Evolutionary conservation across 2,113 vertebrate species (phyloP), one percentile per base, ranked within the genome.

Genomic region (Trichechus manatus): DNA sequence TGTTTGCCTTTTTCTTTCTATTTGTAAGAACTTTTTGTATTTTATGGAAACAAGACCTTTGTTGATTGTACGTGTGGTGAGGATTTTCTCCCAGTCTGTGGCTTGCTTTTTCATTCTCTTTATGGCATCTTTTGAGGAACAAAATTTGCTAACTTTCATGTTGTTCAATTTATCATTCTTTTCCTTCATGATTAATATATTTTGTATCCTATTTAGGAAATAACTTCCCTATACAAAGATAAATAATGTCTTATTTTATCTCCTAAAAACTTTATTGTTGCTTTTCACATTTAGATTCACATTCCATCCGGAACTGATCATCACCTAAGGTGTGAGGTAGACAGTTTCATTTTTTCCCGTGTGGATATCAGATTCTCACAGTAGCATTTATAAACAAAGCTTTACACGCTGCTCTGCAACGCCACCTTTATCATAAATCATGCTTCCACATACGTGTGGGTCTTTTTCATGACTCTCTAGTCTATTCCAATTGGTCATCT

Each of bases 81-180:
- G 59, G 10, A 13, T 74, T 78, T 78, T 93, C 50, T 94, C 5
- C 47, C 15, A 31, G 29, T 68, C 33, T 70, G 1, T 81, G 72
- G 19, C 33, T 77, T 85, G 7, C 8, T 61, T 63, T 84, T 92
- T 81, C 2, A 87, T 11, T 86, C 14, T 50, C 29, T 82, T 75
- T 44, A 70, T 47, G 33, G 25, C 91, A 9, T 27, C 27, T 81
- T 95, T 81, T 92, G 50, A 75, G 78, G 44, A 74, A 33, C 3
- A 96, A 89, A 77, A 77, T 85, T 81, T 89, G 68, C n/a, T 91
- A 64, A 75, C 85, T 70, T 95, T 66, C 59, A 79, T 78, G 81
- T 85, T 90, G 31, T 39, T 74, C 13, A 84, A 59, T 87, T 93
- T 59, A 82, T 90, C 9, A 44, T 6, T 88, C 11, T 89, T 85